These are phyloP conservation scores for Loris lydekkerianus DNA, from an alignment of 2,797 vertebrate genomes.

Conservation along the genomic window DNA sequence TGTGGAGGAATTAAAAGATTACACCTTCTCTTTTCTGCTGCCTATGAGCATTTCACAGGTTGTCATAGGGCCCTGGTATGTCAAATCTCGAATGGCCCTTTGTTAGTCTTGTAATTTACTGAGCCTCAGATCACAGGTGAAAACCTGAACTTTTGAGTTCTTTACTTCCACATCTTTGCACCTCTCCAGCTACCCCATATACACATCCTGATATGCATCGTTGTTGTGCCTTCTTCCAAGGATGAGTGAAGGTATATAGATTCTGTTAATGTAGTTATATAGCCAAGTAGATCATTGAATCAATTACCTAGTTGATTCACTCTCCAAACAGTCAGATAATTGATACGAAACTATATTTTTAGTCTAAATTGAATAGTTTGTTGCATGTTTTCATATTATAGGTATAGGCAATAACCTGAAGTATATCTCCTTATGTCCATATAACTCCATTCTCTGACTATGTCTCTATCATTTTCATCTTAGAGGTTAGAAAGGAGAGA, in stretches of 20 bases:
- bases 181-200: background rate
- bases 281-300: constrained; percentile 24
- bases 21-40: background rate
- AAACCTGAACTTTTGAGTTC: background rate
- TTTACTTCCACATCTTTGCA: constrained; percentile 11
- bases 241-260: background rate
- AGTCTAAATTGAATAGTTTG: background rate
- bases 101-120: constrained; percentile 23
- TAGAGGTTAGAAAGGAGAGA: constrained; percentile 43
- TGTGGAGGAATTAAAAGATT: background rate
- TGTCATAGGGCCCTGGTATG: background rate
- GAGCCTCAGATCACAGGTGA: background rate
- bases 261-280: background rate
- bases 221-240: background rate
- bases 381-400: constrained; percentile 33
- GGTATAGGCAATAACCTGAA: background rate
- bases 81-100: background rate
- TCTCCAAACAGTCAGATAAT: background rate
- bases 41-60: constrained; percentile 49
- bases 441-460: background rate
- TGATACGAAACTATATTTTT: constrained; percentile 33
- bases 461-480: constrained; percentile 19
- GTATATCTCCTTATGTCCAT: background rate
- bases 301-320: background rate
- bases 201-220: background rate